Conservation (phyloP, 2,888 invertebrate genomes). For the Plutella xylostella region DNA sequence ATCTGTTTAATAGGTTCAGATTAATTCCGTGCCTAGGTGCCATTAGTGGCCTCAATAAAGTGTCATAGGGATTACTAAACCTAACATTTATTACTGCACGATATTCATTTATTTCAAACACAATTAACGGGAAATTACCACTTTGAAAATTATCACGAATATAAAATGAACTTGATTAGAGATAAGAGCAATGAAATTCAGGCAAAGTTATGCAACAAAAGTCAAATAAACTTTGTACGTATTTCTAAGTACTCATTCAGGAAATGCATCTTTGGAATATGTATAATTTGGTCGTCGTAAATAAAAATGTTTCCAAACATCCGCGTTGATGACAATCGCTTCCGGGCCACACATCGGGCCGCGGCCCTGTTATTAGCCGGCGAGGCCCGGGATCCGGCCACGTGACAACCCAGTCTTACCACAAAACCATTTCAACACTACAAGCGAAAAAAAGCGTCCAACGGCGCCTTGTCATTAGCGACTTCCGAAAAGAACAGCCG, state of each 20-base stretch:
- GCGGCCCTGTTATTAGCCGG: slow-evolving; percentile 36
- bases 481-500: slow-evolving; percentile 56
- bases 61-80: not conserved
- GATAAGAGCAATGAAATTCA: no score
- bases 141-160: no score
- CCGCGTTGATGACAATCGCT: slow-evolving; percentile 48
- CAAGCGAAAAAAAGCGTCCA: slow-evolving; percentile 44
- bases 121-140: no score
- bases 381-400: slow-evolving; percentile 21
- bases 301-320: slow-evolving; percentile 26
- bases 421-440: slow-evolving; percentile 29
- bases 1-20: slow-evolving; percentile 49
- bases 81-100: no score
- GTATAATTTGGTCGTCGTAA: no score
- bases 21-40: slow-evolving; percentile 33
- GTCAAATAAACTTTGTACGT: no score
- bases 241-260: no score
- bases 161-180: no score
- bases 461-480: slow-evolving; percentile 64
- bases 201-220: no score
- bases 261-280: no score
- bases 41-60: slow-evolving; percentile 1
- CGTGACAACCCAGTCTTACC: slow-evolving; percentile 39
- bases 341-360: slow-evolving; percentile 55
- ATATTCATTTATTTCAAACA: no score